These are phyloP conservation scores for Aldabrachelys gigantea DNA, from an alignment of 2,113 vertebrate species.

Conservation along the genomic window DNA sequence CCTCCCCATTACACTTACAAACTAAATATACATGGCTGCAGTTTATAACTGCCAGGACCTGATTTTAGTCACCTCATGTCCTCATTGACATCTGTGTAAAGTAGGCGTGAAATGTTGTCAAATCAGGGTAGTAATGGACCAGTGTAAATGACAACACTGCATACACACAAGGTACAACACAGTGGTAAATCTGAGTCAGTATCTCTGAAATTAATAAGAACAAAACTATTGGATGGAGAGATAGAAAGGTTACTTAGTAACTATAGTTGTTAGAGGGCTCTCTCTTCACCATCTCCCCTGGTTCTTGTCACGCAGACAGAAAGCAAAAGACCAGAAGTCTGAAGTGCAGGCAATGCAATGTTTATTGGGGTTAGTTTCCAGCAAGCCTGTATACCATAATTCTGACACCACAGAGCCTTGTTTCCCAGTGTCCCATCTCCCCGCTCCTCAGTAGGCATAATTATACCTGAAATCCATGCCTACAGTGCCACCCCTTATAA, in stretches of 20 bases:
- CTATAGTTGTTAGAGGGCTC: background rate
- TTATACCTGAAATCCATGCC: too few relatives aligned
- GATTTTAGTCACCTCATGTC: background rate
- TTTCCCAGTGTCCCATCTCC: too few relatives aligned
- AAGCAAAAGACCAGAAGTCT: too few relatives aligned
- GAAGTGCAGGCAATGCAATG: too few relatives aligned
- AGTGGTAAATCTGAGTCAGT: slow-evolving; percentile 12
- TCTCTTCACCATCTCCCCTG: too few relatives aligned
- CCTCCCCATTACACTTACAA: background rate
- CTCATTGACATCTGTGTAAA: slow-evolving; percentile 40
- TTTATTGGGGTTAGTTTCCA: too few relatives aligned
- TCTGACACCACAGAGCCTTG: too few relatives aligned
- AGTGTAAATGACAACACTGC: background rate
- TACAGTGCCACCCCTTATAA: too few relatives aligned
- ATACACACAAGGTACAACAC: background rate
- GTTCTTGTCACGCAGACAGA: too few relatives aligned
- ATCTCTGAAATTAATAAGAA: slow-evolving; percentile 10
- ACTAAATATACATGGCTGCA: background rate
- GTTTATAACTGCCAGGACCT: background rate
- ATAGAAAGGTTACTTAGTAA: background rate
- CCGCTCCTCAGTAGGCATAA: too few relatives aligned
- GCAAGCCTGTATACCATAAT: too few relatives aligned
- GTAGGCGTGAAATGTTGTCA: background rate
- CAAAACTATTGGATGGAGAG: background rate
- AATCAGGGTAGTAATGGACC: background rate